Evolutionary conservation across 2,113 vertebrate genomes (phyloP).

Genomic region (Dascyllus trimaculatus): DNA sequence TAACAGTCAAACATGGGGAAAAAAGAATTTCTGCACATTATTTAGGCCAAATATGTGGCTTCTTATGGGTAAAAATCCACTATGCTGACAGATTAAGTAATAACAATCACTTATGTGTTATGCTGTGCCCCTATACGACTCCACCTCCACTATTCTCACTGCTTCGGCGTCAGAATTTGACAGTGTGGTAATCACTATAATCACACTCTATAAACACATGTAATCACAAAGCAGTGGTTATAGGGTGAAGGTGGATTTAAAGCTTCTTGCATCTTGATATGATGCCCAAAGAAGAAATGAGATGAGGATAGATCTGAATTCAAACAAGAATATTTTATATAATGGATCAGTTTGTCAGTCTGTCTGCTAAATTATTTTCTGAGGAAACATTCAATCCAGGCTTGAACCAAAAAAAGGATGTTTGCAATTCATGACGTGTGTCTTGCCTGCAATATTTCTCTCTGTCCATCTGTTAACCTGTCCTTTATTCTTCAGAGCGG

Average conservation of each 20-base stretch:
- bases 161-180: background rate
- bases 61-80: too few relatives aligned
- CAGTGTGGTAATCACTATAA: slow-evolving; percentile 3
- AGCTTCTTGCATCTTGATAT: background rate
- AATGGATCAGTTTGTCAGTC: background rate
- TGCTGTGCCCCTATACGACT: background rate
- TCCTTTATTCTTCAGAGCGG: slow-evolving; percentile 44
- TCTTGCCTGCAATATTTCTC: slow-evolving; percentile 8
- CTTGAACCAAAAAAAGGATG: slow-evolving; percentile 9
- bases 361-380: background rate
- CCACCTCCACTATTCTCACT: background rate
- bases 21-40: too few relatives aligned
- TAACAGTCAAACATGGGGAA: too few relatives aligned
- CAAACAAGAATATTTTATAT: background rate
- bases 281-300: background rate
- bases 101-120: background rate
- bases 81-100: too few relatives aligned
- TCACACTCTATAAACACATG: background rate
- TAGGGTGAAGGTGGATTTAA: background rate
- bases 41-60: too few relatives aligned
- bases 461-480: slow-evolving; percentile 48
- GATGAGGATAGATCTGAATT: background rate
- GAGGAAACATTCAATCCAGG: background rate
- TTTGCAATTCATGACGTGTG: background rate
- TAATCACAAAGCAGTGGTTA: background rate